Base-by-base conservation (phyloP, 2,888 invertebrate species). In the Melangyna quadrimaculata region DNA sequence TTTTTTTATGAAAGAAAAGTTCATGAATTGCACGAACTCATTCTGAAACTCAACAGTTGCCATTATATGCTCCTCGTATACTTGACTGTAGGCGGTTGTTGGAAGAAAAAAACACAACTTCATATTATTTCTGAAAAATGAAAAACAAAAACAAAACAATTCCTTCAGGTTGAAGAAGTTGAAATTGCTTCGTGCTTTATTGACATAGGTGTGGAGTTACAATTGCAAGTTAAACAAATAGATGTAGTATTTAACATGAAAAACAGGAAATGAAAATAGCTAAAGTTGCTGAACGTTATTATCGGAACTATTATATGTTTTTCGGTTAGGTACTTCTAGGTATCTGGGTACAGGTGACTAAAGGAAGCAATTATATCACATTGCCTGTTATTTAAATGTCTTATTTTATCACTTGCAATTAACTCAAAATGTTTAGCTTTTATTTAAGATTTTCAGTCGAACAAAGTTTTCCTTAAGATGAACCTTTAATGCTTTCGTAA, bases 191-290 rank as follows among this genome's bases (percentile, higher is more conserved):
- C 35, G 63, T 63, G 63, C 27, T 43, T 43, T 63, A 63, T 63
- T 63, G 63, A 43, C 17, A 63, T 27, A 27, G 43, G 63, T 63
- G 63, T 27, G 63, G 40, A 45, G 45, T 65, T 65, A n/a, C 65
- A 65, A 32, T 22, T 65, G 19, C 1, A 7, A 32, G 45, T 65
- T 65, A 8, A 65, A 45, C 65, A 43, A 63, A 63, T 43, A 59
- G 19, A 59, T 40, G 10, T 17, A 63, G 17, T 10, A 43, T 63
- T 43, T 43, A 43, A 63, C 27, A 22, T 59, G 1, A 24, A 37
- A 8, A 37, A 14, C 59, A 43, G 63, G 63, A 63, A 27, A 63
- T 27, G 27, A 43, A 27, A 17, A 59, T n/a, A 37, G 59, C 9
- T 5, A 22, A 19, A 59, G 59, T 40, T 37, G 59, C n/a, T 59